Conservation (phyloP, 2,113 vertebrate genomes). For the Podarcis raffonei region DNA sequence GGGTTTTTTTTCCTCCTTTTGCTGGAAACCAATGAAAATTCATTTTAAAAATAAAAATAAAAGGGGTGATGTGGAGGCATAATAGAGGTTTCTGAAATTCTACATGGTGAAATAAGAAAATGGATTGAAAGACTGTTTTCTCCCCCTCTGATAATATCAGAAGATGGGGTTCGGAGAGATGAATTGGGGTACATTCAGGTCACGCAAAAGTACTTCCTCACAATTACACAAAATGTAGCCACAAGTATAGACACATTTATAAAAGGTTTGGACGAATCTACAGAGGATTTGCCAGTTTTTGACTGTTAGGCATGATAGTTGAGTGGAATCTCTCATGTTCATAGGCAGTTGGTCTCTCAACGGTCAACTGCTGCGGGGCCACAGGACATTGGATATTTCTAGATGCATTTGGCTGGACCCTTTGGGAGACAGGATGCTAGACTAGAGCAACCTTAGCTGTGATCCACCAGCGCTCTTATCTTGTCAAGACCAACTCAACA, state of each 20-base stretch:
- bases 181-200: too few relatives aligned
- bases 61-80: background rate
- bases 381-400: too few relatives aligned
- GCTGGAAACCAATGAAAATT: background rate
- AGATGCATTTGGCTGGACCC: background rate
- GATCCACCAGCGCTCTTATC: background rate
- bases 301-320: background rate
- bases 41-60: too few relatives aligned
- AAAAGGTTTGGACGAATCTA: background rate
- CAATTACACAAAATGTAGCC: background rate
- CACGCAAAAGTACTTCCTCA: background rate
- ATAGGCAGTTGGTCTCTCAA: background rate
- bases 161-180: background rate
- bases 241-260: too few relatives aligned
- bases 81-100: background rate
- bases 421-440: background rate
- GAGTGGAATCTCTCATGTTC: background rate
- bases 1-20: background rate
- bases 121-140: background rate
- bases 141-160: background rate
- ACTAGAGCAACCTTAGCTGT: background rate
- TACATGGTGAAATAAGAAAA: background rate
- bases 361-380: background rate
- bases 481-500: background rate
- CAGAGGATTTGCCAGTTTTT: background rate